Evolutionary conservation across 2,797 vertebrate genomes (phyloP).

Genomic region (Acrossocheilus fasciatus): DNA sequence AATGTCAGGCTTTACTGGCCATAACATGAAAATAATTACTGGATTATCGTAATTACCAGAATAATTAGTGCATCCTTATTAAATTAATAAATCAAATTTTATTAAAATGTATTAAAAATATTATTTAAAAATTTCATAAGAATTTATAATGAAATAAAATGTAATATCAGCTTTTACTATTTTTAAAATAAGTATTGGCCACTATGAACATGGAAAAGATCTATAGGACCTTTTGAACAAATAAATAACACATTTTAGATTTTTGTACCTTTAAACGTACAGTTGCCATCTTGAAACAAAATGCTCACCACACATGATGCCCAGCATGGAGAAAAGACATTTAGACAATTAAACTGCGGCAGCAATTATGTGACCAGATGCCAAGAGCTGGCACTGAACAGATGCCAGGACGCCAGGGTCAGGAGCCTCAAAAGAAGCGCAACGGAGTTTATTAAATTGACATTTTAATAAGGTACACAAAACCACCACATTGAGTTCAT

Average conservation of each 20-base stretch:
- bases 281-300: conserved; percentile 26
- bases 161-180: not conserved
- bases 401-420: conserved; percentile 9
- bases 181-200: not conserved
- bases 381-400: conserved; percentile 41
- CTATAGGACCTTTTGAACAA: not conserved
- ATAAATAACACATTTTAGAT: not conserved
- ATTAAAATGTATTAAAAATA: not conserved
- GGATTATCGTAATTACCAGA: not conserved
- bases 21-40: not conserved
- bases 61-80: not conserved
- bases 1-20: not conserved
- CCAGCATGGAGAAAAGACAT: conserved; percentile 39
- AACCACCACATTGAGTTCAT: not conserved
- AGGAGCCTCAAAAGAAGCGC: conserved; percentile 8
- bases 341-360: conserved; percentile 45
- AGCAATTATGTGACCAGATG: conserved; percentile 43
- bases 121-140: no score
- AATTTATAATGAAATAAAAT: no score
- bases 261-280: not conserved
- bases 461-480: conserved; percentile 38
- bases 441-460: conserved; percentile 27
- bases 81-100: not conserved
- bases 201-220: not conserved
- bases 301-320: conserved; percentile 31